Evolutionary conservation across 2,888 invertebrate species (phyloP).

Genomic region (Tiliacea aurago): DNA sequence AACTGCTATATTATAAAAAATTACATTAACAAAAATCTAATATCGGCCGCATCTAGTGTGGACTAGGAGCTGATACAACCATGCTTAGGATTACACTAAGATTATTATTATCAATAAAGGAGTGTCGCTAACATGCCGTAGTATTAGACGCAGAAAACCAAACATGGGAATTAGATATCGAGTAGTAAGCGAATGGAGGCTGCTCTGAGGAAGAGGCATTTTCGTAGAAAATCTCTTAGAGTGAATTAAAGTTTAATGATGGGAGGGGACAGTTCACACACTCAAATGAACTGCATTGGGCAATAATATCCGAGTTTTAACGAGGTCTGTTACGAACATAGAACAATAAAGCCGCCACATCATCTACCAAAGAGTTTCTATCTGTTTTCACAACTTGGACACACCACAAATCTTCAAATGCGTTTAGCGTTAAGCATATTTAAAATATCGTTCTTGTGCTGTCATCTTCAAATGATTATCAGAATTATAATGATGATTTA

Average conservation of each 20-base stretch:
- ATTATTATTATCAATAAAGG: constrained; percentile 15
- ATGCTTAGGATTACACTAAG: background rate
- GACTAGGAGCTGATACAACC: constrained; percentile 8
- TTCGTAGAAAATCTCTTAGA: background rate
- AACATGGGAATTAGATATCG: constrained; percentile 4
- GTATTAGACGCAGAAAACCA: constrained; percentile 1
- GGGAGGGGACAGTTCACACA: background rate
- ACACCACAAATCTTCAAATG: background rate
- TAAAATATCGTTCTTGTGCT: background rate
- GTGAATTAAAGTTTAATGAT: background rate
- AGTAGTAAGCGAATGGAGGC: constrained; percentile 38
- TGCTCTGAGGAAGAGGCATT: background rate
- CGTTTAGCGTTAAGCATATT: background rate
- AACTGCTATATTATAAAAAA: constrained; percentile 1
- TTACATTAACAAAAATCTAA: constrained; percentile 2
- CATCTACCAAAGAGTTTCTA: background rate
- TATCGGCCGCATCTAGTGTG: background rate
- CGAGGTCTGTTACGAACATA: background rate
- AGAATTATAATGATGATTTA: background rate
- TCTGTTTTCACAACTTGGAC: background rate
- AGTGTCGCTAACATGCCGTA: constrained; percentile 58
- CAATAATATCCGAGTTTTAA: background rate
- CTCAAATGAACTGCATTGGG: background rate
- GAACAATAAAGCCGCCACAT: background rate
- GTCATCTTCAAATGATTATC: background rate